A percentile compares a stretch with the other conserved stretches of the same genome.
Conservation (phyloP, 2,113 vertebrate genomes). For the Rutilus rutilus region DNA sequence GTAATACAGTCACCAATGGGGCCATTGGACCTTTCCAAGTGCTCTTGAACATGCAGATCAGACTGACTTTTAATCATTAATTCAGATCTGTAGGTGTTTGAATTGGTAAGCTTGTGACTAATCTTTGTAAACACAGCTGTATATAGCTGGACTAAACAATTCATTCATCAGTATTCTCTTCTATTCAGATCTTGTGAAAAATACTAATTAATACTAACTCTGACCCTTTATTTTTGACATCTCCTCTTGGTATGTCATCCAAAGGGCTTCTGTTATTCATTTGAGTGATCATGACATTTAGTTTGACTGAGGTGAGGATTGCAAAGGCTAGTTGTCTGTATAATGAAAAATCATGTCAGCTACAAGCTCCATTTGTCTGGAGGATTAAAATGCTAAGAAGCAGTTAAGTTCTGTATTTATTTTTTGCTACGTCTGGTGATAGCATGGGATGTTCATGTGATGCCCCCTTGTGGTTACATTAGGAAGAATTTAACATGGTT, state of each 20-base stretch:
- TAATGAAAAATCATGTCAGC: conserved; percentile 12
- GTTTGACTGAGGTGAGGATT: conserved; percentile 17
- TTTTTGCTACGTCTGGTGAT: not conserved
- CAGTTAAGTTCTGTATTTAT: not conserved
- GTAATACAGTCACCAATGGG: conserved; percentile 43
- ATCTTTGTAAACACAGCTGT: not conserved
- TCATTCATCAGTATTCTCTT: conserved; percentile 5
- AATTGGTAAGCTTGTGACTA: not conserved
- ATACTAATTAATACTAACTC: not conserved
- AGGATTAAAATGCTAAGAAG: conserved; percentile 13
- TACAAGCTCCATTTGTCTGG: not conserved
- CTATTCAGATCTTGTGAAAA: conserved; percentile 2
- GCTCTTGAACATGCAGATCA: conserved; percentile 46
- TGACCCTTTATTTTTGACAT: conserved; percentile 11
- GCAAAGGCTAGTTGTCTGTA: not conserved
- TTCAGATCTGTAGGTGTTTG: conserved; percentile 37
- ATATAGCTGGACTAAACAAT: not conserved
- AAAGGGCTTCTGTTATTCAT: conserved; percentile 11
- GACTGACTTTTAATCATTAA: conserved; percentile 20
- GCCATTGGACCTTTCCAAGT: conserved; percentile 25
- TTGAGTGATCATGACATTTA: conserved; percentile 46
- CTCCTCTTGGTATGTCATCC: conserved; percentile 8
- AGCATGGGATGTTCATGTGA: conserved; percentile 37
- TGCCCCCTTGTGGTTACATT: conserved; percentile 52
- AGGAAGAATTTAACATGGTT: not conserved